These are phyloP conservation scores for Pelagia noctiluca DNA, from an alignment of 30 jellyfish, hydroid and myxozoan genomes.

Conservation along the genomic window DNA sequence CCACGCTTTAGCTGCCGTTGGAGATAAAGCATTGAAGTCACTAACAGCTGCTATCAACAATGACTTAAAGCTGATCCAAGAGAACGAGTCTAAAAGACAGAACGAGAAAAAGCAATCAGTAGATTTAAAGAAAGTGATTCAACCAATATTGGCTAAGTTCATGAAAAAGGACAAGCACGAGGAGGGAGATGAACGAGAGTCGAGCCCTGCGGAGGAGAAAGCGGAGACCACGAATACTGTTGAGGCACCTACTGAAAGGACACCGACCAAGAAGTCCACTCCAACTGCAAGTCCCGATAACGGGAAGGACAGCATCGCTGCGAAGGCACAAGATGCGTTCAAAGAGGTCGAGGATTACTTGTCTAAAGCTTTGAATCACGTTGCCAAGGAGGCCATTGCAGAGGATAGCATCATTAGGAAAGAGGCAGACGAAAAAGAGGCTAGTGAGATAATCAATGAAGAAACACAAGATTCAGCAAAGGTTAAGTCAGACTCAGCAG, in stretches of 20 bases:
- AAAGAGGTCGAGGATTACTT: constrained; percentile 92
- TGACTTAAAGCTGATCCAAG: constrained; percentile 71
- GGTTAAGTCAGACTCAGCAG: constrained; percentile 27
- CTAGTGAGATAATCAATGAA: constrained; percentile 38
- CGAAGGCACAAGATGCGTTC: constrained; percentile 76
- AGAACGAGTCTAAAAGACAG: constrained; percentile 48
- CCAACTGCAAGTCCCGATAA: constrained; percentile 22
- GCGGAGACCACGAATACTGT: constrained; percentile 1
- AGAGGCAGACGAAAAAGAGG: constrained; percentile 33
- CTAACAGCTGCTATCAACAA: constrained; percentile 87
- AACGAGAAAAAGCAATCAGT: constrained; percentile 45
- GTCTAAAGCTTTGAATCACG: constrained; percentile 93
- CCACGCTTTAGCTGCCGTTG: too few species aligned
- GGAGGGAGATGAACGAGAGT: background rate
- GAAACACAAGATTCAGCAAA: constrained; percentile 33
- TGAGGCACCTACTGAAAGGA: constrained; percentile 27
- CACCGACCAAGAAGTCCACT: constrained; percentile 3
- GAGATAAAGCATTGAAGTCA: constrained; percentile 78
- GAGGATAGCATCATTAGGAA: constrained; percentile 43
- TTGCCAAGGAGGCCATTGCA: constrained; percentile 71
- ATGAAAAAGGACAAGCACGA: background rate
- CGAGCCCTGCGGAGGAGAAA: background rate
- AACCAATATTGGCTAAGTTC: constrained; percentile 43
- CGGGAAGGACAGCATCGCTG: constrained; percentile 31
- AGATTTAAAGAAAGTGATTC: constrained; percentile 36